Base-by-base conservation (phyloP, 2,797 vertebrate species). In the Onychomys leucogaster region DNA sequence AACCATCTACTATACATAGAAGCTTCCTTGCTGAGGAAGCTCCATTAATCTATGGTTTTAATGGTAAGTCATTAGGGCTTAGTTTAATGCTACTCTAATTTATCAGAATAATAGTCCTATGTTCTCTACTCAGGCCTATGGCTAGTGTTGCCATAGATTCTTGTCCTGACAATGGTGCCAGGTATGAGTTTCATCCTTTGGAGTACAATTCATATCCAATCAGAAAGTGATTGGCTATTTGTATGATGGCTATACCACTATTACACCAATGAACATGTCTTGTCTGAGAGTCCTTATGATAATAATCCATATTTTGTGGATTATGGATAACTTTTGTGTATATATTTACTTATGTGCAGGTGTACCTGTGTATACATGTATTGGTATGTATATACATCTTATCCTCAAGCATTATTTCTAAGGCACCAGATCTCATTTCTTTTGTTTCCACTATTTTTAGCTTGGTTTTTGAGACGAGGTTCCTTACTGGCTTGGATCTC, bases 261-360 rank as follows among this genome's bases (percentile, higher is more conserved):
- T 67, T 49, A 11, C 83, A 67, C 6, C 61, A 67, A n/a, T 27
- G 23, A 82, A 14, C 23, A 59, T 65, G 12, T 61, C 27, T 88
- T 34, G 29, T 17, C 46, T 73, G n/a, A 85, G 16, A 89, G 32
- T 97, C 73, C 78, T 84, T 82, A 29, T 86, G 13, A 94, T 65
- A 10, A 37, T 80, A 29, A 73, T 75, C n/a, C 6, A 17, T 37
- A 73, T 76, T 83, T 94, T 86, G 0, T 95, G 12, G 73, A 75
- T 91, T 34, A 78, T 77, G 32, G 27, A 75, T 32, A 4, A 23
- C 2, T 83, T 96, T 94, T 61, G 2, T 75, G 5, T 29, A 14
- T 27, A n/a, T 73, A 57, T 29, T 49, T 86, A 25, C 11, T 27
- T 41, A 19, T 37, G 25, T 59, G 29, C 0, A 43, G 10, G 27